Base-by-base conservation (phyloP, 2,888 invertebrate species). In the Azorinus chamasolen region DNA sequence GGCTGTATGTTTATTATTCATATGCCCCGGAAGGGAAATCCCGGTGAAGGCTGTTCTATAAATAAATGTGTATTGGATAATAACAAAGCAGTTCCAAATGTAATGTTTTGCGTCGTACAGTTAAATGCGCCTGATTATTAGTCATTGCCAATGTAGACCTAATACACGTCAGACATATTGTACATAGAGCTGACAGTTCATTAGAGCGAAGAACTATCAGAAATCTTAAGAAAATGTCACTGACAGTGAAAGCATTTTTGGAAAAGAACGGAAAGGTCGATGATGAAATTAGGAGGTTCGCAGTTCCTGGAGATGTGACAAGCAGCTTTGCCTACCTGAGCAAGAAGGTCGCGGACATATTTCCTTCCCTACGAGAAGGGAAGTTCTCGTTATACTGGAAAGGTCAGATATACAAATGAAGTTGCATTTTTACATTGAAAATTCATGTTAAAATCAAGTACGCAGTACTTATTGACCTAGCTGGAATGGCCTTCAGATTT, bases 371-470 rank as follows among this genome's bases (percentile, higher is more conserved):
- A 22, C 93, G 92, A 70, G 92, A 93, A 0, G 94, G 93, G 80
- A 85, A 81, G 0, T 95, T 95, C 85, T 92, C 90, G 20, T 88
- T 96, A 4, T 92, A 93, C 59, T 96, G 96, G 95, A 95, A 94
- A 94, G 96, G 96, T 96, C 93, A 88, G 75, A 57, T 18, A n/a
- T n/a, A n/a, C n/a, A n/a, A n/a, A n/a, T n/a, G n/a, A n/a, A n/a
- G n/a, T n/a, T n/a, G n/a, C n/a, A 32, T 32, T 4, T 32, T 4
- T 32, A 32, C 10, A 6, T 32, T 32, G 32, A 32, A 32, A 32
- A 10, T 6, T 32, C 32, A 32, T 32, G 32, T n/a, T n/a, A n/a
- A n/a, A n/a, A n/a, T n/a, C n/a, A n/a, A n/a, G n/a, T n/a, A n/a
- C n/a, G n/a, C n/a, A n/a, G n/a, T n/a, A n/a, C n/a, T n/a, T n/a